Evolutionary conservation across 2,888 invertebrate species (phyloP).

Genomic region (Drosophila leonis): DNA sequence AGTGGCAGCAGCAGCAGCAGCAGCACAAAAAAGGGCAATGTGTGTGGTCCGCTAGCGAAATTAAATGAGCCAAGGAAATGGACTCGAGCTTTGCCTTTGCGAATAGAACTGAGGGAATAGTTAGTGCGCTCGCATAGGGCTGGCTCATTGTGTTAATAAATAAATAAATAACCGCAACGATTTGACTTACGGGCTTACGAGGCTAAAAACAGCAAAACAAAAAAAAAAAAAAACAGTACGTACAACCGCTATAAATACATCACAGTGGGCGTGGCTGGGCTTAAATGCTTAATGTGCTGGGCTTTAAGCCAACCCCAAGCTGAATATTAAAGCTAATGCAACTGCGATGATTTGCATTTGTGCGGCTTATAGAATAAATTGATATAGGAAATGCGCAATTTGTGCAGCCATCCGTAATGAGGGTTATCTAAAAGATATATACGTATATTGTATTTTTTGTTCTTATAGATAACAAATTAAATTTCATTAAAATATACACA

Average conservation of each 20-base stretch:
- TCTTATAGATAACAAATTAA: background rate
- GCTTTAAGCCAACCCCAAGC: slow-evolving; percentile 53
- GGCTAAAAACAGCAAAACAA: background rate
- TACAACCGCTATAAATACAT: slow-evolving; percentile 63
- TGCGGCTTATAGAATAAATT: slow-evolving; percentile 37
- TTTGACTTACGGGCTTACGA: slow-evolving; percentile 54
- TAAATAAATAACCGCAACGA: slow-evolving; percentile 60
- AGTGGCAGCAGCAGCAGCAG: slow-evolving; percentile 33
- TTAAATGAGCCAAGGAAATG: slow-evolving; percentile 62
- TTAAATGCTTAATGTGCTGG: slow-evolving; percentile 62
- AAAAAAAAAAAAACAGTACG: background rate
- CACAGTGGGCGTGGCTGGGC: slow-evolving; percentile 62
- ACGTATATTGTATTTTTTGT: background rate
- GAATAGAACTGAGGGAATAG: slow-evolving; percentile 10
- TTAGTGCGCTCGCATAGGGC: slow-evolving; percentile 51
- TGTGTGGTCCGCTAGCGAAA: slow-evolving; percentile 64
- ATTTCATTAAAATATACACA: background rate
- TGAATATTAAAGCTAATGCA: slow-evolving; percentile 49
- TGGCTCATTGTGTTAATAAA: slow-evolving; percentile 77
- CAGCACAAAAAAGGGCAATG: slow-evolving; percentile 32
- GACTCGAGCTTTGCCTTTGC: slow-evolving; percentile 26
- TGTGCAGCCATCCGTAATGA: slow-evolving; percentile 23
- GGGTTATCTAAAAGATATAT: background rate
- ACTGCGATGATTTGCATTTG: slow-evolving; percentile 50
- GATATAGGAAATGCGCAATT: slow-evolving; percentile 44